These are phyloP conservation scores for Drosophila kuntzei DNA, from an alignment of 2,888 invertebrate species.

Conservation along the genomic window DNA sequence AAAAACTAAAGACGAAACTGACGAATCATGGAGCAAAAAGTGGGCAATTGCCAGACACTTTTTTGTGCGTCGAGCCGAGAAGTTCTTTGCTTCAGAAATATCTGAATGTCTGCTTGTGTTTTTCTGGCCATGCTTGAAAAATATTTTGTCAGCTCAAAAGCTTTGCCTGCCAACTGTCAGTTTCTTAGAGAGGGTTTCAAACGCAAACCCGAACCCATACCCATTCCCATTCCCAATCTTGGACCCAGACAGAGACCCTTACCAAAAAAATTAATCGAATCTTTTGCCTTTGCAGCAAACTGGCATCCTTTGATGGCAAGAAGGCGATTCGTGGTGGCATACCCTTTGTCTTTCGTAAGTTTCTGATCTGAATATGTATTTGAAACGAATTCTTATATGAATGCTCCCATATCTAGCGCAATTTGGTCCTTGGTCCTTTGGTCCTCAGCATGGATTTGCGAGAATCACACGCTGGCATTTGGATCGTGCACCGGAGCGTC, in stretches of 20 bases:
- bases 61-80: conserved; percentile 50
- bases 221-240: not conserved
- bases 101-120: conserved; percentile 80
- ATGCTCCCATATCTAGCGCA: conserved; percentile 89
- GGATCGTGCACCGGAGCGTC: conserved; percentile 94
- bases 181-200: conserved; percentile 16
- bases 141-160: conserved; percentile 50
- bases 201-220: not conserved
- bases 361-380: not conserved
- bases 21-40: conserved; percentile 63
- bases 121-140: conserved; percentile 57
- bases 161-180: conserved; percentile 23
- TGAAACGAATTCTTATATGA: not conserved
- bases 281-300: conserved; percentile 90
- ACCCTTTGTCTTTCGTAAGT: conserved; percentile 99
- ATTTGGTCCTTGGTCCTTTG: conserved; percentile 97
- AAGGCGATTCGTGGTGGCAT: conserved; percentile 98
- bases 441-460: conserved; percentile 98
- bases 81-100: conserved; percentile 62
- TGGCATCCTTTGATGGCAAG: conserved; percentile 98
- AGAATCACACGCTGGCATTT: conserved; percentile 96
- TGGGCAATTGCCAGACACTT: conserved; percentile 72
- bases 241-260: not conserved
- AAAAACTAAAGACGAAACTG: conserved; percentile 33
- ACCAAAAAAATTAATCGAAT: conserved; percentile 1